Percentiles rank a stretch among this genome's conserved stretches.
These are phyloP conservation scores for Drosophila prosaltans DNA, from an alignment of 1,140 invertebrate genomes.

Conservation along the genomic window DNA sequence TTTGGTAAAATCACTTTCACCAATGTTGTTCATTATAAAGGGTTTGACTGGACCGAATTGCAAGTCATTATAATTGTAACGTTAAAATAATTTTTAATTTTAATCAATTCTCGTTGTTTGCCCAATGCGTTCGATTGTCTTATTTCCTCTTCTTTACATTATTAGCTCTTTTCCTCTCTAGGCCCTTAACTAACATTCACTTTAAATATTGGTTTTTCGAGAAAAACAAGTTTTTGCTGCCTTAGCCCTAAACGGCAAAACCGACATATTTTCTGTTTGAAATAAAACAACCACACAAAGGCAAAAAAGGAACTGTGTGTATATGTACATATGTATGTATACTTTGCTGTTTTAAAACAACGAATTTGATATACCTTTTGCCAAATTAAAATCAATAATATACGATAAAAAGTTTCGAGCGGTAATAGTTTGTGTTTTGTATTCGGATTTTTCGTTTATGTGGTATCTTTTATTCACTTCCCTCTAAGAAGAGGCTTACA, in stretches of 20 bases:
- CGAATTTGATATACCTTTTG: conserved; percentile 1
- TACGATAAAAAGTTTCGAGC: no score
- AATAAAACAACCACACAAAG: conserved; percentile 24
- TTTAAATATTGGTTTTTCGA: conserved; percentile 66
- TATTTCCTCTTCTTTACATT: not conserved
- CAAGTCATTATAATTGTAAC: not conserved
- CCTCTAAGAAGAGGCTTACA: not conserved
- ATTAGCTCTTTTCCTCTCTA: conserved; percentile 28
- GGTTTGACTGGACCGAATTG: not conserved
- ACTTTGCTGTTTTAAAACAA: conserved; percentile 10
- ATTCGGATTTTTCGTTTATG: conserved; percentile 17
- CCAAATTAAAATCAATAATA: no score
- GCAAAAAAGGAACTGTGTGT: conserved; percentile 20
- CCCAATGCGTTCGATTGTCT: not conserved
- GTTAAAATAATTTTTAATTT: no score
- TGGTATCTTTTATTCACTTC: not conserved
- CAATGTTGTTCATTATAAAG: not conserved
- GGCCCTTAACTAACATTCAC: conserved; percentile 77
- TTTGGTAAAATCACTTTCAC: conserved; percentile 37
- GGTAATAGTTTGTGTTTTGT: no score
- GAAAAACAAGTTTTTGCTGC: conserved; percentile 69
- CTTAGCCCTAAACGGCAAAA: conserved; percentile 72
- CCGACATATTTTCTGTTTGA: conserved; percentile 60
- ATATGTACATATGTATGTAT: no score
- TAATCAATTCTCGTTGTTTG: not conserved